A percentile compares a stretch with the other conserved stretches of the same genome.
phyloP scores from a whole-genome alignment of 35 echinoderm and acorn worm species.

The Eucidaris tribuloides region DNA sequence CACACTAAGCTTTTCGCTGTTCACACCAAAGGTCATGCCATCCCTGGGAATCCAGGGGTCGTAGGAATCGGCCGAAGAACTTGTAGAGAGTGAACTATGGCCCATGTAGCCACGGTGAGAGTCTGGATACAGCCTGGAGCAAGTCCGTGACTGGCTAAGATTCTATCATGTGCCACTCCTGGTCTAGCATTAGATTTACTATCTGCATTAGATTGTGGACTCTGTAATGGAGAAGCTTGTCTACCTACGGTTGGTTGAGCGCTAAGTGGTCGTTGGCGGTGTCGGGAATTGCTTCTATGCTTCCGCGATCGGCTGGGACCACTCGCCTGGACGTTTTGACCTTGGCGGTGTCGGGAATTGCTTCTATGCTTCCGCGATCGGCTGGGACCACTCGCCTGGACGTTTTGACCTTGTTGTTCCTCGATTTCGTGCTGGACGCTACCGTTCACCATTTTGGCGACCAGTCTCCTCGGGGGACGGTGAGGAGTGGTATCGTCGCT shows the following conservation, averaged over 20 bases:
- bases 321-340: conserved; percentile 8
- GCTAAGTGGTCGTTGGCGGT: conserved; percentile 12
- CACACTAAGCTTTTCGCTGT: conserved; percentile 4
- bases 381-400: conserved; percentile 2
- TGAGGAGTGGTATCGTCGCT: conserved; percentile 13
- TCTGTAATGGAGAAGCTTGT: background rate
- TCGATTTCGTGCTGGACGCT: background rate
- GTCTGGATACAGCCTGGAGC: conserved; percentile 1
- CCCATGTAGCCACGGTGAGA: conserved; percentile 9
- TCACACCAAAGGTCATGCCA: background rate
- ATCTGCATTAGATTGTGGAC: background rate
- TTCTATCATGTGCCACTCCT: background rate
- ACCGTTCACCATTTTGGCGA: conserved; percentile 2
- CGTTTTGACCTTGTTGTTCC: conserved; percentile 6
- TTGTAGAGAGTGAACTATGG: conserved; percentile 8
- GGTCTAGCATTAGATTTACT: background rate
- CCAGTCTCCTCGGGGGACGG: background rate
- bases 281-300: background rate
- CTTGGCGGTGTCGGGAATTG: background rate
- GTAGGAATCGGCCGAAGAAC: conserved; percentile 21
- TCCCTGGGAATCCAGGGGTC: conserved; percentile 24
- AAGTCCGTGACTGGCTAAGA: background rate
- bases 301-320: conserved; percentile 1
- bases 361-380: background rate
- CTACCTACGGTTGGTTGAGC: conserved; percentile 13